Evolutionary conservation across 23 tunicate species (phyloP).

Genomic region (Diplosoma virens): DNA sequence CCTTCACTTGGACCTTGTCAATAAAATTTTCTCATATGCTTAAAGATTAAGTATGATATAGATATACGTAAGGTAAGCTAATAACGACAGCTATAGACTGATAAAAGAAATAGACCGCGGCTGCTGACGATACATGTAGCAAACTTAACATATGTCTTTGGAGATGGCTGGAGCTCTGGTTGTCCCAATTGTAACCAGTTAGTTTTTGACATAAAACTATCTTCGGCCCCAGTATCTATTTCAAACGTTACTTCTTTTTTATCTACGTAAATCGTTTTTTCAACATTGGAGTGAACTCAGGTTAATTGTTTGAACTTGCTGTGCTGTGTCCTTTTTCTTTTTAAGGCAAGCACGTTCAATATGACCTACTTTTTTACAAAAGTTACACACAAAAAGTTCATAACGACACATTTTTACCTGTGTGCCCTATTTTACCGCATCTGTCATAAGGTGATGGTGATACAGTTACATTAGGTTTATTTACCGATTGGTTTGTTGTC

Average conservation of each 20-base stretch:
- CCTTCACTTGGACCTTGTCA: no score
- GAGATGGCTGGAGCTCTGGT: background rate
- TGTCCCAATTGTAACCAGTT: constrained; percentile 16
- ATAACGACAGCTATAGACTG: no score
- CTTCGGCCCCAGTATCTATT: constrained; percentile 4
- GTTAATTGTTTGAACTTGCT: constrained; percentile 2
- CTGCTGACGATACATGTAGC: no score
- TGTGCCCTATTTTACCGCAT: constrained; percentile 4
- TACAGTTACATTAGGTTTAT: background rate
- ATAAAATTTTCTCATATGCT: no score
- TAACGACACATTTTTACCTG: background rate
- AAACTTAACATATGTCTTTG: no score
- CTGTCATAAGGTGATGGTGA: background rate
- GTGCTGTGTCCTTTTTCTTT: background rate
- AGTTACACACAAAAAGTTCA: background rate
- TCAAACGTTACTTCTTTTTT: constrained; percentile 10
- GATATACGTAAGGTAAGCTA: no score
- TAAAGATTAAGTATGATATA: no score
- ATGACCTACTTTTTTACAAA: constrained; percentile 19
- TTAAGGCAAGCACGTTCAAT: constrained; percentile 11
- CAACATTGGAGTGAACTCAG: no score
- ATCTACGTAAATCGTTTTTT: background rate
- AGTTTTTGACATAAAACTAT: constrained; percentile 1
- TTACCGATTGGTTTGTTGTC: background rate
- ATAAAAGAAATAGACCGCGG: no score